These are phyloP conservation scores for Sebastes nivosus DNA, from an alignment of 2,797 vertebrate genomes.

Conservation along the genomic window DNA sequence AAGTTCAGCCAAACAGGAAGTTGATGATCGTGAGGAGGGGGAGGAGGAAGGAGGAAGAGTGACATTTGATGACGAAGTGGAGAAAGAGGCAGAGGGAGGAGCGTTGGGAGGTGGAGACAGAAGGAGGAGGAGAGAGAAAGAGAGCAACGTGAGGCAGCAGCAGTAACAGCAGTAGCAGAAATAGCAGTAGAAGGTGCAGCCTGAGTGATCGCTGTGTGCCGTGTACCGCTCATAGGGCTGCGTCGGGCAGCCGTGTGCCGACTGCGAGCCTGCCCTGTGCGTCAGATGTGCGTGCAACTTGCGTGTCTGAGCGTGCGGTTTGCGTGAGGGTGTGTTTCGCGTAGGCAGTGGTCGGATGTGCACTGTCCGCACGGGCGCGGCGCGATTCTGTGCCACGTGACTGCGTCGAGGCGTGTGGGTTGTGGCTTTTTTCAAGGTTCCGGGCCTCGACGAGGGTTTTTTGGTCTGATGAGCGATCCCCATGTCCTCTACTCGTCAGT, in stretches of 20 bases:
- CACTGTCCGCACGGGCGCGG: slow-evolving; percentile 50
- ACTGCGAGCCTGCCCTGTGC: slow-evolving; percentile 45
- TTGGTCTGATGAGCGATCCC: slow-evolving; percentile 78
- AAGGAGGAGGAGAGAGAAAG: slow-evolving; percentile 83
- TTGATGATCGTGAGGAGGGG: slow-evolving; percentile 27
- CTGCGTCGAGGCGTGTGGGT: slow-evolving; percentile 50
- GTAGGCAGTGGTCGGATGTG: slow-evolving; percentile 65
- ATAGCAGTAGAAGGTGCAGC: slow-evolving; percentile 84
- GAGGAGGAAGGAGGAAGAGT: slow-evolving; percentile 23
- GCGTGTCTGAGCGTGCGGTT: slow-evolving; percentile 59
- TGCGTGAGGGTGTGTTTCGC: slow-evolving; percentile 58
- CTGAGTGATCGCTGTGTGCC: slow-evolving; percentile 73
- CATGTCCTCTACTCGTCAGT: slow-evolving; percentile 72
- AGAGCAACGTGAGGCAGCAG: slow-evolving; percentile 83
- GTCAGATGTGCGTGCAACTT: slow-evolving; percentile 36
- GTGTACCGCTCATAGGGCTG: slow-evolving; percentile 52
- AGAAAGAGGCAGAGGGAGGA: slow-evolving; percentile 57
- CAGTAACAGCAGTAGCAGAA: slow-evolving; percentile 85
- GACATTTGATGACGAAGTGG: slow-evolving; percentile 48
- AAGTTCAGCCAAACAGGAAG: slow-evolving; percentile 79
- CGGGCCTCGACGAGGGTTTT: slow-evolving; percentile 64
- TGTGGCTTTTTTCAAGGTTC: slow-evolving; percentile 59
- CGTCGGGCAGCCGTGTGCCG: slow-evolving; percentile 42
- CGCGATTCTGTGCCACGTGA: slow-evolving; percentile 33
- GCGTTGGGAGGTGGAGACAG: slow-evolving; percentile 68